Percentiles rank a stretch among this genome's conserved stretches.
These are phyloP conservation scores for Scelioninae gen. 2 DNA, from an alignment of 2,888 invertebrate species.

Conservation along the genomic window DNA sequence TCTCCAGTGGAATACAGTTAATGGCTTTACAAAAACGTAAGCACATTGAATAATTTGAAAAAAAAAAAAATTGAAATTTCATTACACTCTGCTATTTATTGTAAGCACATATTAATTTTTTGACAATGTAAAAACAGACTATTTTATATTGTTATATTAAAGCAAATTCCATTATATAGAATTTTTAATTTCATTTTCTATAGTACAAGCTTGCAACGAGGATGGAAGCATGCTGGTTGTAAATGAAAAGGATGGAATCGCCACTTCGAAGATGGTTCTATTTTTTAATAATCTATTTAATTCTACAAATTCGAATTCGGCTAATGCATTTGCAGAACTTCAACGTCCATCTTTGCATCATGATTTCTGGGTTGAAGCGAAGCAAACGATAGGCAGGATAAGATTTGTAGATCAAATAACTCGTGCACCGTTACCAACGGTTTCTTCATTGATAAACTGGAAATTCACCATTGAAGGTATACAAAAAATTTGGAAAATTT, in stretches of 20 bases:
- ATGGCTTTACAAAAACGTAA: neutral
- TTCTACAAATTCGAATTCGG: neutral
- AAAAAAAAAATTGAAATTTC: too few relatives aligned
- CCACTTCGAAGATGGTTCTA: neutral
- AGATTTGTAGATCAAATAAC: conserved; percentile 1
- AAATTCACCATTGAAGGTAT: conserved; percentile 13
- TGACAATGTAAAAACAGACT: too few relatives aligned
- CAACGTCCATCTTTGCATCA: conserved; percentile 18
- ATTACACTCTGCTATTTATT: too few relatives aligned
- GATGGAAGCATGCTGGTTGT: too few relatives aligned
- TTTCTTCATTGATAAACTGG: neutral
- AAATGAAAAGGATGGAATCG: neutral
- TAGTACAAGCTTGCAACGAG: too few relatives aligned
- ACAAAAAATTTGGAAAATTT: conserved; percentile 13
- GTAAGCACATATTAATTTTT: too few relatives aligned
- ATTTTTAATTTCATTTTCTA: too few relatives aligned
- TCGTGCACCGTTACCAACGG: neutral
- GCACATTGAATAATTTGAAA: too few relatives aligned
- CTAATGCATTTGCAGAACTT: conserved; percentile 4
- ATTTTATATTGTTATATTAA: too few relatives aligned
- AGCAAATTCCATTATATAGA: too few relatives aligned
- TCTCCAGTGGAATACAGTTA: neutral
- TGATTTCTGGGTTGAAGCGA: conserved; percentile 14
- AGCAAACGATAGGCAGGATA: neutral
- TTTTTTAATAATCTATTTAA: conserved; percentile 36